A percentile compares a stretch with the other conserved stretches of the same genome.
phyloP scores from a whole-genome alignment of 2,113 vertebrate species.

The Falcunculus frontatus region DNA sequence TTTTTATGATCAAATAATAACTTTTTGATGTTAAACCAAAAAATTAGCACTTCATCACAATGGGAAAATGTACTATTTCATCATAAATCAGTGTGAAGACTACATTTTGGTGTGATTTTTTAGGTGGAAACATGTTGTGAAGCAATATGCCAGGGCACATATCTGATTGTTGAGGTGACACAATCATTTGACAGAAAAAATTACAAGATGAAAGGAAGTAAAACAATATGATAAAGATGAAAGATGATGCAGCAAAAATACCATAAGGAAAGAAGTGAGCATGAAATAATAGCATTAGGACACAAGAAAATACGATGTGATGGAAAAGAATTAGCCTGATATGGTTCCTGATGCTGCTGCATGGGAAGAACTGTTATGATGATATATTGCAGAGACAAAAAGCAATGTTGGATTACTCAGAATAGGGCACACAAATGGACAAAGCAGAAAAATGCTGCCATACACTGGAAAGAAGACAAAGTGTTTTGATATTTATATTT shows the following conservation, averaged over 20 bases:
- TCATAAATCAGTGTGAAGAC: not conserved
- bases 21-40: not conserved
- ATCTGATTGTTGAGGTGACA: not conserved
- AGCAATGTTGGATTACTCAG: not conserved
- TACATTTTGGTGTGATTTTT: not conserved
- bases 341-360: not conserved
- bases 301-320: not conserved
- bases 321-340: conserved; percentile 25
- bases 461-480: not conserved
- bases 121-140: not conserved
- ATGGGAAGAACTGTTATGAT: not conserved
- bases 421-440: not conserved
- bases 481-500: not conserved
- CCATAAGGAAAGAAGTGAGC: not conserved
- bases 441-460: not conserved
- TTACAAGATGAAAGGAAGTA: conserved; percentile 16
- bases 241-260: conserved; percentile 10
- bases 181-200: not conserved
- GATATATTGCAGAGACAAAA: not conserved
- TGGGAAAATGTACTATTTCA: not conserved
- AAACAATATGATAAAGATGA: conserved; percentile 29
- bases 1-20: not conserved
- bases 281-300: not conserved
- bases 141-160: not conserved
- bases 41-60: not conserved